Percentiles rank a stretch among this genome's conserved stretches.
Conservation (phyloP, 2,888 invertebrate species). For the Masnerella sp. region DNA sequence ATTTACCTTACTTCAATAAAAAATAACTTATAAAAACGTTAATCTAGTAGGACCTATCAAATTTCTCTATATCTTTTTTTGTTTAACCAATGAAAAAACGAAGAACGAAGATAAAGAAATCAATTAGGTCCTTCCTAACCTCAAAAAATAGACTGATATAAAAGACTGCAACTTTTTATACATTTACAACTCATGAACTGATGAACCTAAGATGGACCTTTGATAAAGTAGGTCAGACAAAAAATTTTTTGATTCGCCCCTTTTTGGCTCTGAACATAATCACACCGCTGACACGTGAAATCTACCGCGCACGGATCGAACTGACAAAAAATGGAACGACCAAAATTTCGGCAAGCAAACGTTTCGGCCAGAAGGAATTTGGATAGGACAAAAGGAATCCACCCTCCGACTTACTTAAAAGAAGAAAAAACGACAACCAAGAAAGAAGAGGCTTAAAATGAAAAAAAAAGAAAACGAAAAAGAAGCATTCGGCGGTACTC, state of each 20-base stretch:
- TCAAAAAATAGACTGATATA: too few relatives aligned
- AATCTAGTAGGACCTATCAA: too few relatives aligned
- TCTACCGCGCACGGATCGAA: constrained; percentile 54
- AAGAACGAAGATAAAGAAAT: too few relatives aligned
- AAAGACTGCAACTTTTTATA: too few relatives aligned
- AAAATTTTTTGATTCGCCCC: constrained; percentile 50
- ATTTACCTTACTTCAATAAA: too few relatives aligned
- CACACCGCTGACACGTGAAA: constrained; percentile 56
- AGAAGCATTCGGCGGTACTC: constrained; percentile 51
- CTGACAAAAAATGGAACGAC: constrained; percentile 52
- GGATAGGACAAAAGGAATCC: constrained; percentile 24
- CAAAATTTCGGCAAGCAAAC: constrained; percentile 40
- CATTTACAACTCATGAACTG: too few relatives aligned
- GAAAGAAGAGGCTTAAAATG: neutral
- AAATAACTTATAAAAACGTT: too few relatives aligned
- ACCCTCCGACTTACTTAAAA: constrained; percentile 51
- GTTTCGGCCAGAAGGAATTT: constrained; percentile 31
- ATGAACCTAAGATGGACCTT: neutral
- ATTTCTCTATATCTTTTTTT: too few relatives aligned
- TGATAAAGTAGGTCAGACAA: constrained; percentile 5
- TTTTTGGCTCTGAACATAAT: constrained; percentile 60
- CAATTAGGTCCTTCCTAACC: too few relatives aligned
- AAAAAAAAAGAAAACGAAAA: constrained; percentile 40
- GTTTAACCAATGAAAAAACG: too few relatives aligned
- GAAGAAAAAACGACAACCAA: constrained; percentile 6